Base-by-base conservation (phyloP, 2,113 vertebrate species). In the Laticauda colubrina region DNA sequence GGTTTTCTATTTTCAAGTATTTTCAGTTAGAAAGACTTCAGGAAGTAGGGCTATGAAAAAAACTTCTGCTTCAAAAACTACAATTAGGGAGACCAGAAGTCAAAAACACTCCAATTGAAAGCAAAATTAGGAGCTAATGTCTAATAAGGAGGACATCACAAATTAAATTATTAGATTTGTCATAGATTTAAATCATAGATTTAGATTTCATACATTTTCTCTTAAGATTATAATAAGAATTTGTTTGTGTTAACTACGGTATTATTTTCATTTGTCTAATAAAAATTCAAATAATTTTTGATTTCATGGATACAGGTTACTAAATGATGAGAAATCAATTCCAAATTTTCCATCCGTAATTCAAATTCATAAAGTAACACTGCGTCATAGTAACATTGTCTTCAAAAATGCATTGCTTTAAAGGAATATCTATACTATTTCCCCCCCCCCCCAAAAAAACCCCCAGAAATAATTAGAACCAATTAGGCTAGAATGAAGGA, bases 111-210 rank as follows among this genome's bases (percentile, higher is more conserved):
- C 56, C n/a, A 26, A 21, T 54, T 51, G 23, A 26, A 64, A 1
- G 21, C 55, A 92, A 48, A 94, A 95, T 34, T 86, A 92, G 93
- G 93, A 95, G 95, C 88, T 89, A 54, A 43, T 24, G 93, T 53
- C 45, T 51, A 87, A 23, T 59, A 69, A 85, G 91, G 20, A 43
- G 34, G 94, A 93, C 14, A 57, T 6, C 75, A 45, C 53, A 91
- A 94, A 91, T 39, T 34, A 48, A 91, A 94, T 85, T 0, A 45
- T 69, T 90, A 91, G 92, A 64, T 90, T 89, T 51, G 94, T 14
- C 4, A 75, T 2, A 26, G 81, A 89, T 34, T 93, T 55, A 91
- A 85, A 51, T 9, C 48, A 51, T 51, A 51, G 48, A 51, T 51
- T 51, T 51, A 51, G 48, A 51, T 51, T 51, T 51, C 48, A 51